phyloP scores from a whole-genome alignment of 1,140 invertebrate species.

The Drosophila bifasciata region DNA sequence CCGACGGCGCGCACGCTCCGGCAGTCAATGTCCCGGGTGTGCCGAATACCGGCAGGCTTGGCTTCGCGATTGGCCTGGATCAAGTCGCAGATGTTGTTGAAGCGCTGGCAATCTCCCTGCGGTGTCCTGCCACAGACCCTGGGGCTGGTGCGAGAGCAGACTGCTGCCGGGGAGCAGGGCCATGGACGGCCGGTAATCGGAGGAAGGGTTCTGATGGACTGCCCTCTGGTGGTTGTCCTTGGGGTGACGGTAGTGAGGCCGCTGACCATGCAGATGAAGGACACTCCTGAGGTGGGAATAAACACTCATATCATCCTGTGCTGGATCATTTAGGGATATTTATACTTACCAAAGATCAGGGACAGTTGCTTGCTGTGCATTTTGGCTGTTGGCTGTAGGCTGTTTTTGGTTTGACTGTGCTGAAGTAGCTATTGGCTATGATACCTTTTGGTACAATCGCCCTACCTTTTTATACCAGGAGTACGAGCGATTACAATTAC shows the following conservation, averaged over 20 bases:
- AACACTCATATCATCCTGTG: neutral
- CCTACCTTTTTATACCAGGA: slow-evolving; percentile 30
- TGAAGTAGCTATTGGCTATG: slow-evolving; percentile 10
- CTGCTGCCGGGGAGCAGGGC: slow-evolving; percentile 29
- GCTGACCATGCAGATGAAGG: neutral
- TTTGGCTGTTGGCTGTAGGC: neutral
- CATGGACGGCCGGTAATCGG: neutral
- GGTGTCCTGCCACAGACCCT: slow-evolving; percentile 47
- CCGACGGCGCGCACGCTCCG: slow-evolving; percentile 37
- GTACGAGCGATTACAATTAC: slow-evolving; percentile 4
- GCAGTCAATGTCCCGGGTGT: slow-evolving; percentile 53
- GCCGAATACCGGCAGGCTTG: slow-evolving; percentile 15
- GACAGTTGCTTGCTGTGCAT: slow-evolving; percentile 18
- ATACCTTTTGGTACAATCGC: neutral
- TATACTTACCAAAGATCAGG: slow-evolving; percentile 19
- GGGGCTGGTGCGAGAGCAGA: slow-evolving; percentile 50
- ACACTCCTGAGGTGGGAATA: neutral
- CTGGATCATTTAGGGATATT: no score
- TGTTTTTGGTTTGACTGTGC: neutral
- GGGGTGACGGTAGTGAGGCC: neutral
- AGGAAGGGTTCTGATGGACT: neutral
- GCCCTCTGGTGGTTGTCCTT: slow-evolving; percentile 1
- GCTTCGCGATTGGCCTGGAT: slow-evolving; percentile 10
- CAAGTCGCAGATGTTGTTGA: slow-evolving; percentile 59
- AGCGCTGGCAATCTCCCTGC: slow-evolving; percentile 54